Evolutionary conservation across 2,113 vertebrate species (phyloP), one percentile per base, ranked within the genome.

Genomic region (Syrmaticus mikado): DNA sequence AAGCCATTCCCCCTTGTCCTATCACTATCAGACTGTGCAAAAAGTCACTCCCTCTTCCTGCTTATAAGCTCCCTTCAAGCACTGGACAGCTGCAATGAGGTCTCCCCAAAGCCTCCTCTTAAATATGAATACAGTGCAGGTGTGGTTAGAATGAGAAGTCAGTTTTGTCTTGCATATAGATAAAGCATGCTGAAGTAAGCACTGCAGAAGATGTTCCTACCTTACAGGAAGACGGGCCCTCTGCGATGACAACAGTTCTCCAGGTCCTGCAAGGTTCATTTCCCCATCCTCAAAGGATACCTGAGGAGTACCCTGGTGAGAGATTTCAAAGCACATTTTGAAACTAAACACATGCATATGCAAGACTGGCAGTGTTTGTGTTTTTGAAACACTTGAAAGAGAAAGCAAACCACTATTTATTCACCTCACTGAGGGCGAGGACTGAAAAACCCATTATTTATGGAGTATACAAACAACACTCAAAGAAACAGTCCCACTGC

Each of bases 261-360:
- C 82, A 72, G 97, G 90, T 66, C 90, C 90, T 74, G 91, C 53
- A 71, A 94, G 87, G 89, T 97, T 93, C 89, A 91, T 52, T 60
- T 97, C 97, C 43, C 87, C 94, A 61, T 97, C 97, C 95, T 97
- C 97, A 91, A 97, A 87, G 73, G 91, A 88, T 22, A 82, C 85
- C 80, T 96, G 96, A 34, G 86, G 60, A 79, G 91, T 87, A 85
- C 96, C 94, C 98, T 98, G 96, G 48, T 52, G 95, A 95, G 87
- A 96, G 58, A 96, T 95, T 95, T 87, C 43, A 94, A 96, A 95
- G 86, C 30, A 90, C 70, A 82, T 67, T 78, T 36, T 93, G 71
- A 96, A 91, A 61, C 43, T 13, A 38, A 1, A 1, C 20, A 52
- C 11, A 3, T 36, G 46, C 45, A 48, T 68, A 22, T 57, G 21